A percentile compares a stretch with the other conserved stretches of the same genome.
These are phyloP conservation scores for Neoscelio sp. DNA, from an alignment of 2,888 invertebrate genomes.

Conservation along the genomic window DNA sequence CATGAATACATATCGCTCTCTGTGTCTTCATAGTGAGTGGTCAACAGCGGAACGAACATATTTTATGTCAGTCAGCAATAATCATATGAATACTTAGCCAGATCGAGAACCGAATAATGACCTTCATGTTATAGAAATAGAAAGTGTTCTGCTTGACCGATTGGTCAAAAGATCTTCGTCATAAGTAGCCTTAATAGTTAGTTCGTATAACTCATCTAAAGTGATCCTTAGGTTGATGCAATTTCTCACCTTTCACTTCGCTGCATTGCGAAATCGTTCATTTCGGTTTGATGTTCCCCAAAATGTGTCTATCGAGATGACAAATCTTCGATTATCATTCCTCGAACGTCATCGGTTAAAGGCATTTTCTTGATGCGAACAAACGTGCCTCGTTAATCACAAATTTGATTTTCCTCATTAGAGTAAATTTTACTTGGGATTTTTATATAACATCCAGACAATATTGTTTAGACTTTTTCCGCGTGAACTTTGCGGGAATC, in stretches of 20 bases:
- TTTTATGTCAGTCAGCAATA: conserved; percentile 49
- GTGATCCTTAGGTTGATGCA: conserved; percentile 26
- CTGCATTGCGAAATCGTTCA: conserved; percentile 4
- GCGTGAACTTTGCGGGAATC: no score
- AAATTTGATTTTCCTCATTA: no score
- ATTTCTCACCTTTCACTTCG: conserved; percentile 59
- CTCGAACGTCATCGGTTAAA: no score
- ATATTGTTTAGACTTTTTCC: no score
- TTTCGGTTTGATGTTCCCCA: no score
- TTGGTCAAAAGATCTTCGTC: conserved; percentile 41
- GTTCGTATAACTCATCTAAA: conserved; percentile 24
- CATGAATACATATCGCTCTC: conserved; percentile 6
- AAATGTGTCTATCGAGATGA: no score
- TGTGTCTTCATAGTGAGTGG: conserved; percentile 35
- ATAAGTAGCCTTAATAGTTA: conserved; percentile 38
- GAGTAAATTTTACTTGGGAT: no score
- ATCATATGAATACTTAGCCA: conserved; percentile 47
- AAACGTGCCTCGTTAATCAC: no score
- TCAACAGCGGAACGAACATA: conserved; percentile 58
- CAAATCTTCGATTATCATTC: no score
- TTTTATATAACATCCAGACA: no score
- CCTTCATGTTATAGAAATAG: conserved; percentile 66
- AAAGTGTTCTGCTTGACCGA: conserved; percentile 63
- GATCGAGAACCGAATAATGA: conserved; percentile 64
- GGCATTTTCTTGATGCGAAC: no score